phyloP scores from a whole-genome alignment of 2,888 invertebrate species.

The Lottia scabra region DNA sequence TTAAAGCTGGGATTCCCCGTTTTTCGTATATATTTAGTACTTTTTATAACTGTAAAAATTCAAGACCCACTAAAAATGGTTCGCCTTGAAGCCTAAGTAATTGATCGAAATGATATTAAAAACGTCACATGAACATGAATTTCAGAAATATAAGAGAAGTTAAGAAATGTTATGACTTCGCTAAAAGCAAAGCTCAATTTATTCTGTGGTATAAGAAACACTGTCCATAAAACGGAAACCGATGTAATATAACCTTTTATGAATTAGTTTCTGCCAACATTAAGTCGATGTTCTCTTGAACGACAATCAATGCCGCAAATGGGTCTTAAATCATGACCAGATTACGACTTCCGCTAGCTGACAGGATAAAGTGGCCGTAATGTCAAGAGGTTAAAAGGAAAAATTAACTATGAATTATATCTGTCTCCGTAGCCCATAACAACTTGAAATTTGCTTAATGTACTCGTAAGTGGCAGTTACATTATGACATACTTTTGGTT shows the following conservation, averaged over 20 bases:
- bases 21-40: too few species aligned
- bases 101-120: too few species aligned
- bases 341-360: neutral
- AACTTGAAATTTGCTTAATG: neutral
- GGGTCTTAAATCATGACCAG: constrained; percentile 2
- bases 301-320: constrained; percentile 2
- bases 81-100: too few species aligned
- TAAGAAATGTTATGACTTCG: too few species aligned
- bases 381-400: constrained; percentile 1
- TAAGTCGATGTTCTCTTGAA: constrained; percentile 5
- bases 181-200: too few species aligned
- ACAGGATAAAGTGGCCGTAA: constrained; percentile 4
- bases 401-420: neutral
- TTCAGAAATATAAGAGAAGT: too few species aligned
- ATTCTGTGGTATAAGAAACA: too few species aligned
- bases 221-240: neutral
- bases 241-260: neutral
- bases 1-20: too few species aligned
- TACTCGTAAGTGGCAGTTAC: neutral
- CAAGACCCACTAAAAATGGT: too few species aligned
- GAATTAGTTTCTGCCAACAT: neutral
- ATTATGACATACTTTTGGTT: too few species aligned
- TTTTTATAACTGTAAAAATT: too few species aligned
- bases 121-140: too few species aligned
- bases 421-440: neutral